Evolutionary conservation across 2,888 invertebrate species (phyloP).

Genomic region (Trachelus iudaicus): DNA sequence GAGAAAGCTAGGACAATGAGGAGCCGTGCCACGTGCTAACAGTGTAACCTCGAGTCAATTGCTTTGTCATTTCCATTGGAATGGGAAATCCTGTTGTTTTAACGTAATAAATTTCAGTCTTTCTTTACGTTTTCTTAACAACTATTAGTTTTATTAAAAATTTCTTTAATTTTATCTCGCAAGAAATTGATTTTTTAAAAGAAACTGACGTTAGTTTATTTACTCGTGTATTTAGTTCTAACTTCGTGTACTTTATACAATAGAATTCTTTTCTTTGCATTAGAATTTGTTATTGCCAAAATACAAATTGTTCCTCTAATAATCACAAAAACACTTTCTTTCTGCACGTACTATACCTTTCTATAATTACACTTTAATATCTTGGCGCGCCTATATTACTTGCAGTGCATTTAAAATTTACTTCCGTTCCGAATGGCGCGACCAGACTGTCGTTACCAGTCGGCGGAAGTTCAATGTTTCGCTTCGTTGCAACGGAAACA

Average conservation of each 20-base stretch:
- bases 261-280: not conserved
- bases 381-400: not conserved
- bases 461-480: not conserved
- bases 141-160: not conserved
- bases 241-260: not conserved
- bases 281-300: not conserved
- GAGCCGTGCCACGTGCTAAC: slow-evolving; percentile 47
- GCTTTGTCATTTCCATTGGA: not conserved
- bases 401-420: not conserved
- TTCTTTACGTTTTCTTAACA: not conserved
- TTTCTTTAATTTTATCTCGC: not conserved
- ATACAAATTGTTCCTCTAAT: not conserved
- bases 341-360: not conserved
- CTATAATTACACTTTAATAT: not conserved
- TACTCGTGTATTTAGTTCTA: not conserved
- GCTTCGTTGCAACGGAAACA: not conserved
- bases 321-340: not conserved
- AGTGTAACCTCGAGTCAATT: not conserved
- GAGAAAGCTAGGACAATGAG: slow-evolving; percentile 25
- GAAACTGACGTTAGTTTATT: not conserved
- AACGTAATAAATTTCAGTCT: not conserved
- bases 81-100: not conserved
- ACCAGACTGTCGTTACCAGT: not conserved
- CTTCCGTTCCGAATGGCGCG: not conserved
- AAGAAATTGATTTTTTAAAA: not conserved